Evolutionary conservation across 2,888 invertebrate genomes (phyloP).

Genomic region (Orchesellides sinensis): DNA sequence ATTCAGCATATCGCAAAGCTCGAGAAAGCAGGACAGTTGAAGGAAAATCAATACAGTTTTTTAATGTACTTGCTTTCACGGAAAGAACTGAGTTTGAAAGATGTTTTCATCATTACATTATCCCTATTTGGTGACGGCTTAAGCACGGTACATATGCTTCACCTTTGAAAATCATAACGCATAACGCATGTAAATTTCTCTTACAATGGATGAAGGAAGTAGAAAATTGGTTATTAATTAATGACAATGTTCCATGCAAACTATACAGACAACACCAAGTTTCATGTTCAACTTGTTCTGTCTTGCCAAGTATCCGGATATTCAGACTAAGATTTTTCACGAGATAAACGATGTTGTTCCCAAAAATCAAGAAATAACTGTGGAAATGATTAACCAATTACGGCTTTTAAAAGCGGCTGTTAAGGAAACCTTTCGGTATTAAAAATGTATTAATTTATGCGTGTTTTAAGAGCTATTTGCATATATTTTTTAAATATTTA

Average conservation of each 20-base stretch:
- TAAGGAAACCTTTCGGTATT: slow-evolving; percentile 81
- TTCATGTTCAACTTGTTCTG: slow-evolving; percentile 73
- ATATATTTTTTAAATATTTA: not conserved
- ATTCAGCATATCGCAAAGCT: slow-evolving; percentile 76
- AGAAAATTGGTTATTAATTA: too few relatives aligned
- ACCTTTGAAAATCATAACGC: not conserved
- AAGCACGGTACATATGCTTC: slow-evolving; percentile 77
- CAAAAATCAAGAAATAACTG: slow-evolving; percentile 76
- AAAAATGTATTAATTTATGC: too few relatives aligned
- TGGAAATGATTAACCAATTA: slow-evolving; percentile 76
- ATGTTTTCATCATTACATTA: slow-evolving; percentile 78
- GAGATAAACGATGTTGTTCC: slow-evolving; percentile 76
- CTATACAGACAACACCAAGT: slow-evolving; percentile 78
- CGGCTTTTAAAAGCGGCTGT: slow-evolving; percentile 82
- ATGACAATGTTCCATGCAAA: not conserved
- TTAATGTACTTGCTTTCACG: slow-evolving; percentile 78
- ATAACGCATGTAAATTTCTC: not conserved
- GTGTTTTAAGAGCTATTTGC: not conserved
- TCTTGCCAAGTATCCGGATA: slow-evolving; percentile 75
- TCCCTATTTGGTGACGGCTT: slow-evolving; percentile 80
- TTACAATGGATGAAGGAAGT: not conserved
- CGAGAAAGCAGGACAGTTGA: slow-evolving; percentile 75
- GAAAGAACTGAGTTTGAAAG: slow-evolving; percentile 77
- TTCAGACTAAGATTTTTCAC: slow-evolving; percentile 74
- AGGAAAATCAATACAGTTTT: slow-evolving; percentile 77